These are phyloP conservation scores for Glyptemys insculpta DNA, from an alignment of 2,797 vertebrate genomes.

Conservation along the genomic window DNA sequence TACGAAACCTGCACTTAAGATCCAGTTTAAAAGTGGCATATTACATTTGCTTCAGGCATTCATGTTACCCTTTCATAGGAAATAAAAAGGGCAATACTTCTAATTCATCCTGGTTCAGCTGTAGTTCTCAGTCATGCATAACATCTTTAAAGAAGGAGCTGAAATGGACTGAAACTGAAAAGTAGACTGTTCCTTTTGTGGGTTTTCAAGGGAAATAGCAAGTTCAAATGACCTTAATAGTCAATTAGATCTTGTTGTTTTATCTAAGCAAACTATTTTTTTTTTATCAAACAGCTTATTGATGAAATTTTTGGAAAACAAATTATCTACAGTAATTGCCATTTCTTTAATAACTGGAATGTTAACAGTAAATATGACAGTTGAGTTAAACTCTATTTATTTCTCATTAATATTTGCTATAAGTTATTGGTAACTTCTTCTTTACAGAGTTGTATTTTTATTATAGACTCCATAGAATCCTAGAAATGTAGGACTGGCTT, in stretches of 20 bases:
- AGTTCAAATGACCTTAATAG: neutral
- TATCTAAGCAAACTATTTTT: neutral
- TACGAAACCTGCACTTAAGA: neutral
- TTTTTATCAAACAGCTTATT: neutral
- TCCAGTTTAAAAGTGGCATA: neutral
- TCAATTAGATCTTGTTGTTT: neutral
- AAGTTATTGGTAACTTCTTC: neutral
- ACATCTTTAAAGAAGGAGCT: neutral
- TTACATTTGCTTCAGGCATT: neutral
- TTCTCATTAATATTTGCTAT: neutral
- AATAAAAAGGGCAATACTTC: neutral
- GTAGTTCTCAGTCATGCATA: conserved; percentile 40
- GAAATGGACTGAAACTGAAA: neutral
- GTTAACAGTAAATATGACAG: neutral
- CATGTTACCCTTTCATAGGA: neutral
- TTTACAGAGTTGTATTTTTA: neutral
- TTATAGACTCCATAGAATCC: neutral
- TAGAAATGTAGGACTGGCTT: neutral
- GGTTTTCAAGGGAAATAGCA: neutral
- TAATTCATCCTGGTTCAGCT: neutral
- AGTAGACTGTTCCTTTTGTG: conserved; percentile 16
- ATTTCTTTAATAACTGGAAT: neutral
- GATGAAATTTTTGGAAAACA: neutral
- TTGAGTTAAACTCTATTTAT: neutral
- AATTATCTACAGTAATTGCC: neutral